Conservation (phyloP, 2,797 vertebrate species). For the Lophius americanus region DNA sequence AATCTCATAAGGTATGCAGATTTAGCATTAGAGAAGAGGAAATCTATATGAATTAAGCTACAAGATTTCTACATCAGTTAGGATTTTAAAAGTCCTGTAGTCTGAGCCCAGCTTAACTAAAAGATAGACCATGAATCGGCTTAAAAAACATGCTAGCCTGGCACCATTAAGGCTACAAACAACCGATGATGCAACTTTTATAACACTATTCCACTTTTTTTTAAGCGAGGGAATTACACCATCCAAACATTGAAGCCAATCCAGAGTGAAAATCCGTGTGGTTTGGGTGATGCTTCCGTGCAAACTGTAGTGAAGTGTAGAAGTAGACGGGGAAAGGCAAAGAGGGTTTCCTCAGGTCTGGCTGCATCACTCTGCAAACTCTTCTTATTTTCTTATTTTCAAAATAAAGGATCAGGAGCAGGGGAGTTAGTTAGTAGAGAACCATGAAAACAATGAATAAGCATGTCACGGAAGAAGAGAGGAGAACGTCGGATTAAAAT, state of each 20-base stretch:
- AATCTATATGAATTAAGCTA: no score
- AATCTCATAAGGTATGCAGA: no score
- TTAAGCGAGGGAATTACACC: no score
- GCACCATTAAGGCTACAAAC: background rate
- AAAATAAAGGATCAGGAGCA: conserved; percentile 40
- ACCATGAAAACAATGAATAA: conserved; percentile 38
- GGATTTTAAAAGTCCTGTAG: background rate
- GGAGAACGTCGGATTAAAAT: conserved; percentile 49
- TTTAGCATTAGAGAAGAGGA: no score
- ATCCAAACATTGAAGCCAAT: background rate
- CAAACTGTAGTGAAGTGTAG: conserved; percentile 6
- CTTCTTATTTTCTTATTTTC: conserved; percentile 19
- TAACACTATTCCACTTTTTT: background rate
- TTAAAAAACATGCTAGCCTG: background rate
- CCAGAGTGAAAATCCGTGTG: fast-evolving
- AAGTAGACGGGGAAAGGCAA: conserved; percentile 4
- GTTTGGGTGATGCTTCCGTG: background rate
- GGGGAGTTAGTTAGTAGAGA: conserved; percentile 54
- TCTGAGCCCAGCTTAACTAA: background rate
- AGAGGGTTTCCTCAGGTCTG: conserved; percentile 25
- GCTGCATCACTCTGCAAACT: conserved; percentile 3
- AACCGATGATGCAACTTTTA: background rate
- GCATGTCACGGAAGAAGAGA: conserved; percentile 24
- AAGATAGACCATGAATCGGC: background rate
- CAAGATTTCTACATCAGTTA: background rate